Conservation (phyloP, 2,888 invertebrate genomes). For the Chrysolina oricalcia region DNA sequence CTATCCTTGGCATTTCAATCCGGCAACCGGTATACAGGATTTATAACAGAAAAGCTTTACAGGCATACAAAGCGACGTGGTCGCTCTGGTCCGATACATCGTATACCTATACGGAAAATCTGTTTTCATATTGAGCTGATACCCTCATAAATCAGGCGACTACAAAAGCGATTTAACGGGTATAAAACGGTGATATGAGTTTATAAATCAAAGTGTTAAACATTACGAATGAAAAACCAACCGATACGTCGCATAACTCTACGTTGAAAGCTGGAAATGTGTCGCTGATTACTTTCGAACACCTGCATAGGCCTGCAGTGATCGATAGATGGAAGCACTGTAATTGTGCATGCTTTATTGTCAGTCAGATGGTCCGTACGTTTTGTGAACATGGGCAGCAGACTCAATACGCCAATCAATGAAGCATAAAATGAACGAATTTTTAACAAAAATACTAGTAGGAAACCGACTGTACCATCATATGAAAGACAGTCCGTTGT, state of each 20-base stretch:
- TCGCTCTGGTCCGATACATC: not conserved
- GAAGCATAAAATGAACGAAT: too few relatives aligned
- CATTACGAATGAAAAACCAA: constrained; percentile 65
- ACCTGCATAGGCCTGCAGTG: not conserved
- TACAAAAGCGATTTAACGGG: constrained; percentile 66
- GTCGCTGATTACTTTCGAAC: constrained; percentile 11
- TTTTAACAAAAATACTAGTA: too few relatives aligned
- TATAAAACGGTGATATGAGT: constrained; percentile 63
- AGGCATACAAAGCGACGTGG: constrained; percentile 39
- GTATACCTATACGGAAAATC: constrained; percentile 50
- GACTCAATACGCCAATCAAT: too few relatives aligned
- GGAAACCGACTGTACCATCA: too few relatives aligned
- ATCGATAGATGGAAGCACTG: not conserved
- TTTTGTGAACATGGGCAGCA: too few relatives aligned
- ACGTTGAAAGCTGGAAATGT: constrained; percentile 10
- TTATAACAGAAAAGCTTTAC: constrained; percentile 39
- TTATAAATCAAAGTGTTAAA: constrained; percentile 68
- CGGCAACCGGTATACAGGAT: constrained; percentile 22
- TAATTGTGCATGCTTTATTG: not conserved
- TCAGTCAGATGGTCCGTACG: too few relatives aligned
- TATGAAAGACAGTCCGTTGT: too few relatives aligned
- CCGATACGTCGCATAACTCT: constrained; percentile 31
- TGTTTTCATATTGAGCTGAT: constrained; percentile 62
- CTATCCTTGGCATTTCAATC: constrained; percentile 16
- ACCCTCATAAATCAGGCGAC: constrained; percentile 62